Evolutionary conservation across 2,888 invertebrate species (phyloP), one percentile per base, ranked within the genome.

Genomic region (Marasmarcha lunaedactyla): DNA sequence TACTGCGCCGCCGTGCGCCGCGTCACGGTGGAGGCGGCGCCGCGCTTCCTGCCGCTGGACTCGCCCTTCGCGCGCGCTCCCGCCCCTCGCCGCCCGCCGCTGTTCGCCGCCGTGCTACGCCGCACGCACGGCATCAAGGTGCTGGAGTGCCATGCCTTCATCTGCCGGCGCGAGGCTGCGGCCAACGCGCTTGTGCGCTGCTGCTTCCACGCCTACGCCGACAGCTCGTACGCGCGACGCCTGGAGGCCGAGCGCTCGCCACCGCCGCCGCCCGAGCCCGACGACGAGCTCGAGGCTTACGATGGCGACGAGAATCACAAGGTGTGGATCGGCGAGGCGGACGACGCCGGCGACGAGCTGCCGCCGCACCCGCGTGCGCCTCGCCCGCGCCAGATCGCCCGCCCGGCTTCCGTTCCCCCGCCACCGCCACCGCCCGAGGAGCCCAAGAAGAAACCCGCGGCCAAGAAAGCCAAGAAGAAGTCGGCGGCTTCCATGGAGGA

Each of bases 71-170:
- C 97, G 6, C 89, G 95, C 42, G 90, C 95, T 50, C 95, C 96
- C 14, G 93, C 95, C 51, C 91, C 94, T 41, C 90, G 93, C 49
- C 98, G 99, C 71, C 98, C 98, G 42, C 97, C 98, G 15, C 87
- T 99, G 46, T 96, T 99, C 73, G 97, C 98, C 33, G 97, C 97
- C 55, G 98, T 99, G 46, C 85, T 99, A 54, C 88, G 98, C 37
- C 88, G 98, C 49, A 98, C 97, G 36, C 93, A 94, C 37, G 98
- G 98, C 39, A 97, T 98, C 55, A 98, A 98, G 78, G 97, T 97
- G 41, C 87, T 99, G 47, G 99, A 99, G 83, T 98, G 98, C 84
- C 98, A 99, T 83, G 97, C 97, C 47, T 98, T 99, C 77, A 95
- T 99, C 61, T 97, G 97, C 78, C 95, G 97, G 55, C 90, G 96